Base-by-base conservation (phyloP, 2,888 invertebrate species). In the Mylabris sibirica region DNA sequence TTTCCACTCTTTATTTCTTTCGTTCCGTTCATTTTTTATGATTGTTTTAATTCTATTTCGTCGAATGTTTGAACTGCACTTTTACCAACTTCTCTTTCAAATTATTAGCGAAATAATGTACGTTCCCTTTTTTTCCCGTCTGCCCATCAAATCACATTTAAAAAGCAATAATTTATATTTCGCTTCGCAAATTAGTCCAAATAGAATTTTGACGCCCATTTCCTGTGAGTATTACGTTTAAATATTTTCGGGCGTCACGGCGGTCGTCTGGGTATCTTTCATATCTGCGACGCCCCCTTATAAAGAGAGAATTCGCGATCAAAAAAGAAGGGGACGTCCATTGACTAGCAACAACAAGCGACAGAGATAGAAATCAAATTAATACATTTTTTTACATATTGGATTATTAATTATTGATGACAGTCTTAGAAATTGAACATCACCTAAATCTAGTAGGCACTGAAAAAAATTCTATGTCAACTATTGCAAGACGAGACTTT, bases 141-240 rank as follows among this genome's bases (percentile, higher is more conserved):
- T 53, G 14, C 61, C 41, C 61, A 61, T 61, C 34, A 70, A 70
- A 70, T 70, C 65, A 53, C 60, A 70, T 70, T 70, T 70, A 70
- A 70, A 70, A 70, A 67, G 70, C 70, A 67, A 70, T 70, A 70
- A 70, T 70, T 70, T 70, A 67, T 69, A 70, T 70, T 70, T 70
- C 70, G 70, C 70, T 41, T 64, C 60, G 41, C 71, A 78, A 75
- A 77, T 77, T 77, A 78, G 77, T 79, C 78, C 79, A 81, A 81
- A 77, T 76, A 74, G 70, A 74, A 75, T 77, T 77, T 74, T 69
- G 75, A 75, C 76, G 74, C 76, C 77, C 75, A 77, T 77, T 77
- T 77, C 77, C 77, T 76, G 73, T 73, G 75, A 70, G 75, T 75
- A 76, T 77, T 75, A 76, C 72, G 70, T 66, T 66, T 71, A 73